Evolutionary conservation across 1,140 invertebrate species (phyloP).

Genomic region (Goniozus legneri): DNA sequence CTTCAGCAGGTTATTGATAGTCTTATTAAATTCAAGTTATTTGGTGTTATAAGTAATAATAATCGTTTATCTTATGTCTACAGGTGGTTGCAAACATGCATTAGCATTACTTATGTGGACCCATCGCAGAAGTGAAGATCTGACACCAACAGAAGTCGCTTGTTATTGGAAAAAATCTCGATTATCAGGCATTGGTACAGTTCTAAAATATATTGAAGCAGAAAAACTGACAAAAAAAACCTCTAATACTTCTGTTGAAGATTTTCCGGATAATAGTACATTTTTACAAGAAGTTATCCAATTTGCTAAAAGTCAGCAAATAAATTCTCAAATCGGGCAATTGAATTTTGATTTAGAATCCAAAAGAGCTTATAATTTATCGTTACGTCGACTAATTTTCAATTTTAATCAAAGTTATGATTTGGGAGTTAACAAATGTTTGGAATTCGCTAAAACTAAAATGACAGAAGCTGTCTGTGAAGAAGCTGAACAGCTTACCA

Average conservation of each 20-base stretch:
- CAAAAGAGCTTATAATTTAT: constrained; percentile 5
- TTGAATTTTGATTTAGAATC: constrained; percentile 8
- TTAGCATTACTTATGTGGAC: constrained; percentile 27
- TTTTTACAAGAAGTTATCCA: constrained; percentile 20
- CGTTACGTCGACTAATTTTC: constrained; percentile 7
- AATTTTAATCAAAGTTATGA: background rate
- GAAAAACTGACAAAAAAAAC: constrained; percentile 11
- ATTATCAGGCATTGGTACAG: constrained; percentile 18
- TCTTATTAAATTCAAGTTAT: no score
- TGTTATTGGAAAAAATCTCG: constrained; percentile 40
- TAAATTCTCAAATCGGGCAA: constrained; percentile 15
- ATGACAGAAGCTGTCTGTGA: constrained; percentile 19
- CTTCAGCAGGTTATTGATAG: no score
- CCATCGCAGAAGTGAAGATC: constrained; percentile 30
- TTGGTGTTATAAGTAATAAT: no score
- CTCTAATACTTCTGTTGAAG: background rate
- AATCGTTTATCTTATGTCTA: background rate
- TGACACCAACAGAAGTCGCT: constrained; percentile 22
- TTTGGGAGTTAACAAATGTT: constrained; percentile 11
- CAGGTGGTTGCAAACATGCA: constrained; percentile 28
- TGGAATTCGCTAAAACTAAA: constrained; percentile 7
- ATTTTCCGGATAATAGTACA: constrained; percentile 1
- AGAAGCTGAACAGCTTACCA: constrained; percentile 23
- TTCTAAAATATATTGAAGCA: constrained; percentile 20
- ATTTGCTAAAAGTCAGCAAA: constrained; percentile 7